Percentiles rank a stretch among this genome's conserved stretches.
Conservation (phyloP, 1,140 invertebrate genomes). For the Scaptomyza pallida region DNA sequence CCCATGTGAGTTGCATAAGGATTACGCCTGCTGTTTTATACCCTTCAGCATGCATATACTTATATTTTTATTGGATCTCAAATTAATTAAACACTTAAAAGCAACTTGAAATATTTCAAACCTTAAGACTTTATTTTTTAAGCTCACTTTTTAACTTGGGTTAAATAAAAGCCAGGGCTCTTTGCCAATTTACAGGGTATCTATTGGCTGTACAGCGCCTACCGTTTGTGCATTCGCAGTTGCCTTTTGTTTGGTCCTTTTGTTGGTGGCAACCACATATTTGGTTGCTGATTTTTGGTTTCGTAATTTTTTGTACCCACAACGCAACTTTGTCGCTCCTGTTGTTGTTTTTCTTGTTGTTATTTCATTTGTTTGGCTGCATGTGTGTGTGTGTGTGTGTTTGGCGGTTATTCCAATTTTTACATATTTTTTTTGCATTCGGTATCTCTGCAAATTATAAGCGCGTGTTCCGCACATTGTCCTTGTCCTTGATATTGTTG, state of each 20-base stretch:
- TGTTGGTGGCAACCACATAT: slow-evolving; percentile 81
- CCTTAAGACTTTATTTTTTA: too few species aligned
- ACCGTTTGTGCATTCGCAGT: slow-evolving; percentile 10
- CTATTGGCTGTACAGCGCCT: background rate
- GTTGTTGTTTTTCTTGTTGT: slow-evolving; percentile 26
- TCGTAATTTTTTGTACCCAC: slow-evolving; percentile 79
- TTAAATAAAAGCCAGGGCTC: too few species aligned
- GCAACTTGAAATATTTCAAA: too few species aligned
- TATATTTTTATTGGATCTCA: too few species aligned
- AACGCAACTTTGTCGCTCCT: slow-evolving; percentile 50
- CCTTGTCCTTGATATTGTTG: slow-evolving; percentile 8
- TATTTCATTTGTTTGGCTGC: slow-evolving; percentile 67
- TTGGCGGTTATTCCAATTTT: slow-evolving; percentile 70
- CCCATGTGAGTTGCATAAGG: background rate
- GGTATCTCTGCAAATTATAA: slow-evolving; percentile 42
- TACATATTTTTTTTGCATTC: slow-evolving; percentile 30
- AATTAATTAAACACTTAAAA: too few species aligned
- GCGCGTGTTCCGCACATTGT: slow-evolving; percentile 34
- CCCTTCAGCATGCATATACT: background rate
- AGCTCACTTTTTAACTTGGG: too few species aligned
- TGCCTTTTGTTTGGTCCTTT: slow-evolving; percentile 70
- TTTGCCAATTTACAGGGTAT: slow-evolving; percentile 16
- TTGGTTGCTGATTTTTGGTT: slow-evolving; percentile 83
- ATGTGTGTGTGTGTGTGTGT: slow-evolving; percentile 58
- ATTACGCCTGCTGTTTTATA: slow-evolving; percentile 13